Conservation (phyloP, 2,797 vertebrate genomes). For the Falco biarmicus region DNA sequence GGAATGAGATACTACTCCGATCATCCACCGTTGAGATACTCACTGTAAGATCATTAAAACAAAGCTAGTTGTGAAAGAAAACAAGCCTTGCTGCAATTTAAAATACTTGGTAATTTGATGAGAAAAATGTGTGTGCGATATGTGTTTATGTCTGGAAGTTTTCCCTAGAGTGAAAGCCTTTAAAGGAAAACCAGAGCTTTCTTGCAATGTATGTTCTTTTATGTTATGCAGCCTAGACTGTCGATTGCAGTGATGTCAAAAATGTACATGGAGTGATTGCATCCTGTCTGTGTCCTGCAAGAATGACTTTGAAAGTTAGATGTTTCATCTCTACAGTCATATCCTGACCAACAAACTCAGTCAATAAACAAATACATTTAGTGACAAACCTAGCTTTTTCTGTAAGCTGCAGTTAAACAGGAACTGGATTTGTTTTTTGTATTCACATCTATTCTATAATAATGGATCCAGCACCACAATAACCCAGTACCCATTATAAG, state of each 20-base stretch:
- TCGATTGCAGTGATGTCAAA: constrained; percentile 54
- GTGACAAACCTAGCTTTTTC: constrained; percentile 58
- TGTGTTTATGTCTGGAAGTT: constrained; percentile 59
- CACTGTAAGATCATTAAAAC: neutral
- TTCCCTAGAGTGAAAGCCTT: constrained; percentile 30
- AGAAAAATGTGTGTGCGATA: constrained; percentile 1
- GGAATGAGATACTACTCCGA: neutral
- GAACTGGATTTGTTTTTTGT: constrained; percentile 66
- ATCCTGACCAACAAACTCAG: constrained; percentile 73
- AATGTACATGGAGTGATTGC: constrained; percentile 61
- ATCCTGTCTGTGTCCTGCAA: constrained; percentile 69
- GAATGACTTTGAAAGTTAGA: constrained; percentile 70
- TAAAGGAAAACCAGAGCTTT: constrained; percentile 57
- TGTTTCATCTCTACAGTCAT: constrained; percentile 73
- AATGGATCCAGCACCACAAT: constrained; percentile 44
- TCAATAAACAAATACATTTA: constrained; percentile 73
- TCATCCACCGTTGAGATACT: neutral
- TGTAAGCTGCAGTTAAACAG: constrained; percentile 65
- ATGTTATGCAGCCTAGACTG: constrained; percentile 60
- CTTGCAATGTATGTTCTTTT: constrained; percentile 54
- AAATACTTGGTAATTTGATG: neutral
- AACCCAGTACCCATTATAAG: constrained; percentile 48
- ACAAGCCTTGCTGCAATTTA: neutral
- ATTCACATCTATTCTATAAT: constrained; percentile 65
- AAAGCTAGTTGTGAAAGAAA: neutral